Evolutionary conservation across 2,797 vertebrate species (phyloP), one percentile per base, ranked within the genome.

Genomic region (Halcyon smyrnensis): DNA sequence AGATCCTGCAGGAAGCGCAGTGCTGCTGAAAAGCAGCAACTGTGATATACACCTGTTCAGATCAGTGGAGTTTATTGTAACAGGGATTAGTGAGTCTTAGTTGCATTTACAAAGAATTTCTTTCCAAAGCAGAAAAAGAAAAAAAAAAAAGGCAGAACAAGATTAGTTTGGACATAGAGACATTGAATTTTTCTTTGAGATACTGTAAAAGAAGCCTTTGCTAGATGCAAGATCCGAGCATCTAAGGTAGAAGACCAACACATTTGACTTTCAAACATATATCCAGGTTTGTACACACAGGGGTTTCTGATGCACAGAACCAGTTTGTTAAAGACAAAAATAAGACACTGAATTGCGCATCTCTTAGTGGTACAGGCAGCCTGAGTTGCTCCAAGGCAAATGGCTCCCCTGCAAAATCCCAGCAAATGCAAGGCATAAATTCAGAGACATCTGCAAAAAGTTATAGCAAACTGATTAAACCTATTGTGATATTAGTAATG

Each of bases 21-120:
- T 15, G 41, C 73, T 80, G 37, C 86, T 92, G 57, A 87, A 93
- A 93, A 89, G 56, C 64, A 83, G 57, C 84, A 87, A 95, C 88
- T 94, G 88, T 83, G 90, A 80, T 77, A 87, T 28, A 92, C 88
- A 95, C 94, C 94, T 95, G 92, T 90, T 94, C 90, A 83, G 84
- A 73, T 92, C 54, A 62, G 59, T 30, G 62, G 80, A 92, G 93
- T 94, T 95, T 93, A 95, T 59, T 92, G 32, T 75, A 89, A 84
- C 75, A 75, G 36, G 60, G 90, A 94, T 96, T 87, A 93, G 48
- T 69, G 68, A 54, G 53, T 48, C 89, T 95, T 92, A 91, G 59
- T 21, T 81, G 87, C 90, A 94, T 96, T 97, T 97, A 86, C 93
- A 94, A 97, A 97, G 89, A 95, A 90, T 95, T 96, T 94, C 36